A percentile compares a stretch with the other conserved stretches of the same genome.
Evolutionary conservation across 2,888 invertebrate species (phyloP).

Genomic region (Scelioninae gen. 2): DNA sequence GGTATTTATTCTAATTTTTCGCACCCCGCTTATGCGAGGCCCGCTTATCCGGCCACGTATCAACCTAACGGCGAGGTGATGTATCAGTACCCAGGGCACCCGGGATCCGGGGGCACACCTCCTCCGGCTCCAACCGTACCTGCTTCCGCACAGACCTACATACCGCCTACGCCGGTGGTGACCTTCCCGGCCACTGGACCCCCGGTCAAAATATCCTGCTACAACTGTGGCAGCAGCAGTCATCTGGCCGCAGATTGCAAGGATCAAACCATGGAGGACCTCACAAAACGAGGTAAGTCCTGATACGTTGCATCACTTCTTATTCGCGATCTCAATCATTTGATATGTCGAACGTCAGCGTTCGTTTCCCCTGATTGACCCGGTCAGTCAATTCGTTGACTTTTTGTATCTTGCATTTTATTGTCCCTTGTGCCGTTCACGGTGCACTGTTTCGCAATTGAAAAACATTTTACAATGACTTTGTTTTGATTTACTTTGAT

Average conservation of each 20-base stretch:
- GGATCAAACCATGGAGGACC: constrained; percentile 94
- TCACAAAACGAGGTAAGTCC: constrained; percentile 78
- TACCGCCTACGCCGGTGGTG: constrained; percentile 71
- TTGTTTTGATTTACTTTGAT: too few species aligned
- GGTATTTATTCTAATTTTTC: constrained; percentile 73
- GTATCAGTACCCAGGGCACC: constrained; percentile 71
- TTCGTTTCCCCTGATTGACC: too few species aligned
- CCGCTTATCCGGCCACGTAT: constrained; percentile 74
- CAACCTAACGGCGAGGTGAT: constrained; percentile 78
- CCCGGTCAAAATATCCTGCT: constrained; percentile 86
- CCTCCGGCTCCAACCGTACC: constrained; percentile 68
- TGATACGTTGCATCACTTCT: constrained; percentile 19
- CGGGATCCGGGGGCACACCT: constrained; percentile 70
- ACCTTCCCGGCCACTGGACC: constrained; percentile 77
- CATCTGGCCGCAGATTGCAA: constrained; percentile 92
- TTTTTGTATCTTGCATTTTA: too few species aligned
- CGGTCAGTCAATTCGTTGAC: too few species aligned
- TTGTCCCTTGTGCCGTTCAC: too few species aligned
- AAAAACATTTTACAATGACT: too few species aligned
- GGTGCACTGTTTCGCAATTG: too few species aligned
- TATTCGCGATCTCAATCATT: constrained; percentile 44
- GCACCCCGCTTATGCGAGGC: constrained; percentile 71
- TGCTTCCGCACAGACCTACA: constrained; percentile 66
- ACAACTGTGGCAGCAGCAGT: constrained; percentile 91
- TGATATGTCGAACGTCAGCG: constrained; percentile 33